phyloP scores from a whole-genome alignment of 2,113 vertebrate species.

The Alectura lathami region DNA sequence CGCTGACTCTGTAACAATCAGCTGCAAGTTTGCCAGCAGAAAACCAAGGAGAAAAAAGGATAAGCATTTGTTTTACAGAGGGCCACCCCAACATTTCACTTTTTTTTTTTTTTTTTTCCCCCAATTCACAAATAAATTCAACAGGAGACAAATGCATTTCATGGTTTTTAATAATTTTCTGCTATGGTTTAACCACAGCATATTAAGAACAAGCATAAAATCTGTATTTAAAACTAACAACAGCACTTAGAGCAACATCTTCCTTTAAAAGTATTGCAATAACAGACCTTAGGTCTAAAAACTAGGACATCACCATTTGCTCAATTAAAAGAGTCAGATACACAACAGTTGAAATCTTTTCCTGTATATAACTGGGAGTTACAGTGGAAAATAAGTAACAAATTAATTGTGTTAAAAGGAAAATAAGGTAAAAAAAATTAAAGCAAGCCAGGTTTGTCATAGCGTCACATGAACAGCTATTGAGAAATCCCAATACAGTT shows the following conservation, averaged over 20 bases:
- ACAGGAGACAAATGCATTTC: constrained; percentile 61
- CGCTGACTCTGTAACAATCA: not conserved
- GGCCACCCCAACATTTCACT: not conserved
- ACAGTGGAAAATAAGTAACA: constrained; percentile 72
- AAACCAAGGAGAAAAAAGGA: not conserved
- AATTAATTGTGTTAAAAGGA: constrained; percentile 69
- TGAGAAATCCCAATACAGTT: constrained; percentile 75
- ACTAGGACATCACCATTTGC: constrained; percentile 90
- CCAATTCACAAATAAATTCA: constrained; percentile 16
- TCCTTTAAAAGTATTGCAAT: constrained; percentile 93
- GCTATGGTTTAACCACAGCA: constrained; percentile 90
- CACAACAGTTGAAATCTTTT: constrained; percentile 80
- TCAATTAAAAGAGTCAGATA: constrained; percentile 85
- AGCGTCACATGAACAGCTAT: constrained; percentile 74
- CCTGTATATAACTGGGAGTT: constrained; percentile 68
- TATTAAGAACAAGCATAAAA: constrained; percentile 93
- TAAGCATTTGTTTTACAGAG: not conserved
- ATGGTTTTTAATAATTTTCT: constrained; percentile 87
- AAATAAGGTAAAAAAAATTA: constrained; percentile 58
- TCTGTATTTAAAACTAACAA: constrained; percentile 89
- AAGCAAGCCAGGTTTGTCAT: constrained; percentile 80
- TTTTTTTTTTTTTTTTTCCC: not conserved
- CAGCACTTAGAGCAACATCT: constrained; percentile 92
- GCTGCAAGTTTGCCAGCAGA: not conserved
- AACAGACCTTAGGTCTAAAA: constrained; percentile 92